Evolutionary conservation across 1,140 invertebrate genomes (phyloP).

Genomic region (Ectropis grisescens): DNA sequence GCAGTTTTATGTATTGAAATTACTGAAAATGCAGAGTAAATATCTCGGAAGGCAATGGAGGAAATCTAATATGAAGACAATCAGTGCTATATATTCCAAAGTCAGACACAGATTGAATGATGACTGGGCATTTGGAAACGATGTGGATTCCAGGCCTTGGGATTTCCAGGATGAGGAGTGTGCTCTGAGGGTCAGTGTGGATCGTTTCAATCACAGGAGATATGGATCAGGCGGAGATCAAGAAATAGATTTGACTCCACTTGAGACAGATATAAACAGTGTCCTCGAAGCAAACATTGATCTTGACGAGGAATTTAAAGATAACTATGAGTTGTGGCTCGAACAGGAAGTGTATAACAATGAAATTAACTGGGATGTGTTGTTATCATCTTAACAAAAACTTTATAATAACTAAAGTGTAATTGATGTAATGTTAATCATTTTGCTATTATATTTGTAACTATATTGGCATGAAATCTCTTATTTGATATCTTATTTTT

Average conservation of each 20-base stretch:
- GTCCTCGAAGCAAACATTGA: slow-evolving; percentile 86
- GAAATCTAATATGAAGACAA: slow-evolving; percentile 99
- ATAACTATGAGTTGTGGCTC: slow-evolving; percentile 96
- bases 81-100: slow-evolving; percentile 99
- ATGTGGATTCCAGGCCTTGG: slow-evolving; percentile 97
- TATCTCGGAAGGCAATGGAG: slow-evolving; percentile 99
- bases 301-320: slow-evolving; percentile 95
- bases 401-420: slow-evolving; percentile 4
- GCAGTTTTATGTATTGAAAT: slow-evolving; percentile 97
- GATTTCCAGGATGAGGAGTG: slow-evolving; percentile 99
- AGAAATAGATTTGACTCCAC: slow-evolving; percentile 81
- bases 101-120: slow-evolving; percentile 95
- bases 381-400: slow-evolving; percentile 25
- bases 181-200: slow-evolving; percentile 91
- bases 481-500: no score
- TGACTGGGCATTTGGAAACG: slow-evolving; percentile 99
- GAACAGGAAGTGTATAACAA: slow-evolving; percentile 96
- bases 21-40: slow-evolving; percentile 99
- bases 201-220: slow-evolving; percentile 94
- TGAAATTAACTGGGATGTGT: slow-evolving; percentile 81
- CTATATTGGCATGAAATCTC: no score
- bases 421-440: no score
- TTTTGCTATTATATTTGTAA: no score
- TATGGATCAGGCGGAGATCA: slow-evolving; percentile 74
- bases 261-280: slow-evolving; percentile 88